Evolutionary conservation across 2,113 vertebrate genomes (phyloP).

Genomic region (Okapia johnstoni): DNA sequence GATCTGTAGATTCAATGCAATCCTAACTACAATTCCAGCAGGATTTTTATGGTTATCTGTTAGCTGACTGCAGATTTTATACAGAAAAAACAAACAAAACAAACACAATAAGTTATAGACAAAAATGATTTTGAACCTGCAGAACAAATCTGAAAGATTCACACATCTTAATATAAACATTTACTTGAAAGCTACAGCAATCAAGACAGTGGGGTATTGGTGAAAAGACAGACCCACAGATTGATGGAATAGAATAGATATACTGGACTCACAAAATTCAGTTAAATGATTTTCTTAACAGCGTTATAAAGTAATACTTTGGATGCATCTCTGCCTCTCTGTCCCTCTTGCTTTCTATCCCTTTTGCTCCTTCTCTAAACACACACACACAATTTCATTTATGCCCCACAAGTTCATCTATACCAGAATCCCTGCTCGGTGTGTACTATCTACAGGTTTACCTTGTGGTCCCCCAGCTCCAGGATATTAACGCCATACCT

Average conservation of each 20-base stretch:
- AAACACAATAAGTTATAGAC: not conserved
- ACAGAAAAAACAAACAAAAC: not conserved
- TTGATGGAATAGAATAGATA: not conserved
- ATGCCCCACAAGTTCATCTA: not conserved
- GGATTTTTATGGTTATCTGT: not conserved
- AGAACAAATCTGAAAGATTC: not conserved
- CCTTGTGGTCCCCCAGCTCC: constrained; percentile 89
- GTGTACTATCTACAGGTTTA: constrained; percentile 92
- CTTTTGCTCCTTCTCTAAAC: not conserved
- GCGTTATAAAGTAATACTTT: not conserved
- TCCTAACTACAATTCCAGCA: not conserved
- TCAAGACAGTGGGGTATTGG: not conserved
- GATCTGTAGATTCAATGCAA: not conserved
- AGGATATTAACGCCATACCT: constrained; percentile 89
- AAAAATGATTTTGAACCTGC: not conserved
- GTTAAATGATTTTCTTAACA: not conserved
- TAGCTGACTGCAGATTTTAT: not conserved
- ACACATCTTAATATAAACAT: not conserved
- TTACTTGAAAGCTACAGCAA: not conserved
- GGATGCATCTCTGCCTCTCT: too few relatives aligned
- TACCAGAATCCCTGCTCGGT: not conserved
- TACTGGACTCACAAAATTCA: not conserved
- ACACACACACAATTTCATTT: not conserved
- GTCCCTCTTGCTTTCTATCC: not conserved
- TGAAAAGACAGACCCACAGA: not conserved